Percentiles rank a stretch among this genome's conserved stretches.
phyloP scores from a whole-genome alignment of 2,113 vertebrate species.

The Nannobrachium achirus region DNA sequence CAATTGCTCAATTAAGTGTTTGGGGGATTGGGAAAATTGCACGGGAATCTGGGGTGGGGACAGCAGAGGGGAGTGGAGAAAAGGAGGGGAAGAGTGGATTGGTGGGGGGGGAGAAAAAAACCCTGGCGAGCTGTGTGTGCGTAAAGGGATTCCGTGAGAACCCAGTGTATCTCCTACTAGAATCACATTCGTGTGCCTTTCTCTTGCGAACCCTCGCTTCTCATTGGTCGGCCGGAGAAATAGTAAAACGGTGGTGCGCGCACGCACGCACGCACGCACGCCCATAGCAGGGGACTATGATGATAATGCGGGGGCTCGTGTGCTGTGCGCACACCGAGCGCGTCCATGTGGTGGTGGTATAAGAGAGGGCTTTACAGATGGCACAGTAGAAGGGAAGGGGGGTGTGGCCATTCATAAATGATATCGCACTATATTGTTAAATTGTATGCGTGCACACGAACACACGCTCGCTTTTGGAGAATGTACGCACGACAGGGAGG shows the following conservation, averaged over 20 bases:
- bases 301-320: slow-evolving; percentile 58
- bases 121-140: slow-evolving; percentile 66
- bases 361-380: slow-evolving; percentile 60
- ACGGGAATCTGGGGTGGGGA: slow-evolving; percentile 75
- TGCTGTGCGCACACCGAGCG: slow-evolving; percentile 36
- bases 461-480: slow-evolving; percentile 10
- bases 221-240: slow-evolving; percentile 75
- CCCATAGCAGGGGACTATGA: slow-evolving; percentile 58
- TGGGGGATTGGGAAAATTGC: slow-evolving; percentile 76
- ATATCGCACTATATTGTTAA: slow-evolving; percentile 52
- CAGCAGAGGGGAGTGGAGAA: slow-evolving; percentile 65
- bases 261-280: slow-evolving; percentile 44
- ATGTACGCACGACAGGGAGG: slow-evolving; percentile 9
- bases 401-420: slow-evolving; percentile 73
- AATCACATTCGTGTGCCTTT: slow-evolving; percentile 76
- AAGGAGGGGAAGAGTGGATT: slow-evolving; percentile 68
- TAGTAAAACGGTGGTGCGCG: slow-evolving; percentile 73
- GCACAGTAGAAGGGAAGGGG: slow-evolving; percentile 54
- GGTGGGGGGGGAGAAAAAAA: slow-evolving; percentile 55
- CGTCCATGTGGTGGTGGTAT: slow-evolving; percentile 43
- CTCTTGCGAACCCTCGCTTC: slow-evolving; percentile 58
- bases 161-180: slow-evolving; percentile 70
- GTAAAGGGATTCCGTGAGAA: slow-evolving; percentile 78
- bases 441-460: slow-evolving; percentile 20
- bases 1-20: slow-evolving; percentile 93